Evolutionary conservation across 2,113 vertebrate species (phyloP).

Genomic region (Sinocyclocheilus rhinocerous): DNA sequence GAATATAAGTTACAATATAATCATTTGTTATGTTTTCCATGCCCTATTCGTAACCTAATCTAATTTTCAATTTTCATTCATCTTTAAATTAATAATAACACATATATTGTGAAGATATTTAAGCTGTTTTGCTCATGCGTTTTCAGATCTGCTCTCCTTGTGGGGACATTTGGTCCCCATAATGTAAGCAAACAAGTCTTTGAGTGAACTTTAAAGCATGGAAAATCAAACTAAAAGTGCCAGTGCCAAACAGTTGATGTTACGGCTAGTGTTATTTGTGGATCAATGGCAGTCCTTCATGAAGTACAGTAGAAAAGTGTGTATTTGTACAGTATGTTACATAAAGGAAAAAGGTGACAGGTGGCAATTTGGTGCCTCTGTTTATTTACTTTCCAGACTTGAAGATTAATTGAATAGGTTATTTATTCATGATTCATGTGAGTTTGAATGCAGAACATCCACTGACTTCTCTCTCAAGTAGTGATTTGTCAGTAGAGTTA

Average conservation of each 20-base stretch:
- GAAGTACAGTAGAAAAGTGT: slow-evolving; percentile 1
- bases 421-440: neutral
- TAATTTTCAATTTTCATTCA: no score
- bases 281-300: slow-evolving; percentile 49
- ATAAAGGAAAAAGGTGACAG: neutral
- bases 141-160: neutral
- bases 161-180: neutral
- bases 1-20: neutral
- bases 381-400: neutral
- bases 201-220: slow-evolving; percentile 13
- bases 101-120: neutral
- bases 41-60: neutral
- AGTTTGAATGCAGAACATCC: slow-evolving; percentile 8
- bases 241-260: slow-evolving; percentile 44
- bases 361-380: neutral
- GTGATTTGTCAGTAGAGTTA: neutral
- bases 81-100: neutral
- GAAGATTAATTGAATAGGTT: neutral
- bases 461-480: neutral
- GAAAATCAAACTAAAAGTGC: slow-evolving; percentile 47
- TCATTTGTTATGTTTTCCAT: neutral
- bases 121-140: neutral
- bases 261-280: slow-evolving; percentile 47
- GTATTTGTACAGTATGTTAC: neutral
- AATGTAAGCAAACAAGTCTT: neutral